phyloP scores from a whole-genome alignment of 2,113 vertebrate species.

The Istiophorus platypterus region DNA sequence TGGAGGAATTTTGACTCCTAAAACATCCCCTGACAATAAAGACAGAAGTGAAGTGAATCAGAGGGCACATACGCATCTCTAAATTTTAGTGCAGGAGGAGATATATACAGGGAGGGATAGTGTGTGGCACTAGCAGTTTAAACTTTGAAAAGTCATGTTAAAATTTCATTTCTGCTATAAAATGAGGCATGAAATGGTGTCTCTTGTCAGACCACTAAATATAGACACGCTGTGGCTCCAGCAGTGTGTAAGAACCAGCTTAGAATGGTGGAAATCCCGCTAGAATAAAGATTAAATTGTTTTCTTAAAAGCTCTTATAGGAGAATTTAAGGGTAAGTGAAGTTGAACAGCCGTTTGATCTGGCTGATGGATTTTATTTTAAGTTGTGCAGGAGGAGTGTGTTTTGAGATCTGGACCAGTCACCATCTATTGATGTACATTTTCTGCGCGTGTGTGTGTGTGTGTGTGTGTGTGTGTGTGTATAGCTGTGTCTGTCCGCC shows the following conservation, averaged over 20 bases:
- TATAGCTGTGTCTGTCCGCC: slow-evolving; percentile 90
- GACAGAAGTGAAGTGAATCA: neutral
- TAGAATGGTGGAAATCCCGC: neutral
- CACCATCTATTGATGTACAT: slow-evolving; percentile 10
- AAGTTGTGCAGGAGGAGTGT: slow-evolving; percentile 24
- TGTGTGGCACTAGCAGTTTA: slow-evolving; percentile 10
- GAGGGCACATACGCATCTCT: neutral
- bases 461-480: slow-evolving; percentile 64
- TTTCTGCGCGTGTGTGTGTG: slow-evolving; percentile 72
- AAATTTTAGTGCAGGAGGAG: neutral
- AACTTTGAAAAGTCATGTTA: slow-evolving; percentile 33
- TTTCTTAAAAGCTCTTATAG: slow-evolving; percentile 28
- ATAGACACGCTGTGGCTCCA: slow-evolving; percentile 29
- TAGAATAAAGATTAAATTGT: slow-evolving; percentile 20
- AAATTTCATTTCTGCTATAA: slow-evolving; percentile 45
- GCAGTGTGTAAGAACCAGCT: slow-evolving; percentile 25
- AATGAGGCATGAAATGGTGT: slow-evolving; percentile 36
- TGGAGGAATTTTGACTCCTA: neutral
- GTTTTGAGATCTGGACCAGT: slow-evolving; percentile 4
- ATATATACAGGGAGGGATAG: neutral
- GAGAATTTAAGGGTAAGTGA: slow-evolving; percentile 21
- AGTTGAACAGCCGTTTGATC: slow-evolving; percentile 41
- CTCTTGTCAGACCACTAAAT: slow-evolving; percentile 46
- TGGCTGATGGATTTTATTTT: slow-evolving; percentile 45
- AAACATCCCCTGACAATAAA: slow-evolving; percentile 9